A percentile compares a stretch with the other conserved stretches of the same genome.
These are phyloP conservation scores for Rotaria socialis DNA, from an alignment of 2,888 invertebrate species.

Conservation along the genomic window DNA sequence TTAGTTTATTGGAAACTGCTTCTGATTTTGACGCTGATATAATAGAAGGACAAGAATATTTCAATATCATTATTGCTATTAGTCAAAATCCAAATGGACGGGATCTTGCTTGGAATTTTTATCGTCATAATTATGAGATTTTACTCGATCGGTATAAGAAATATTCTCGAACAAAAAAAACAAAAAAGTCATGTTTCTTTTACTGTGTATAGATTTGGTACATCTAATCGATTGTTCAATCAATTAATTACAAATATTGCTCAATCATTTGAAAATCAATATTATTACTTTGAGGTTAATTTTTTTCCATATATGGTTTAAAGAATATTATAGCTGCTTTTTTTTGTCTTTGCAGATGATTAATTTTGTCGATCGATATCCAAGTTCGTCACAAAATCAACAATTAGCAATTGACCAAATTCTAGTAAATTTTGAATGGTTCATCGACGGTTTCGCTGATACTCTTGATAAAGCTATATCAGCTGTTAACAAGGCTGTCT, in stretches of 20 bases:
- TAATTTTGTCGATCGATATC: neutral
- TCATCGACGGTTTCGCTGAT: neutral
- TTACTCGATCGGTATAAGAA: neutral
- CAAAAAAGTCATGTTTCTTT: neutral
- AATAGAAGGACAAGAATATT: constrained; percentile 38
- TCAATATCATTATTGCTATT: constrained; percentile 25
- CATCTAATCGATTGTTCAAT: constrained; percentile 37
- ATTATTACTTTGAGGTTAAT: neutral
- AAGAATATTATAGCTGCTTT: neutral
- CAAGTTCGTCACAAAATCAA: neutral
- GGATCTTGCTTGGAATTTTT: constrained; percentile 43
- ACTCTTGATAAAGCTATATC: neutral
- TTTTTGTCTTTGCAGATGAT: neutral
- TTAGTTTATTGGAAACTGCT: constrained; percentile 32
- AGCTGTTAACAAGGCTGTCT: neutral
- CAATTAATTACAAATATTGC: constrained; percentile 36
- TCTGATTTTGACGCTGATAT: neutral
- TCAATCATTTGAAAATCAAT: constrained; percentile 43
- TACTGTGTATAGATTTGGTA: neutral
- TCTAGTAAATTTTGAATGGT: neutral
- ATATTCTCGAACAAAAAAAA: neutral
- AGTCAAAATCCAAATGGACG: constrained; percentile 44
- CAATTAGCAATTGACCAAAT: constrained; percentile 6
- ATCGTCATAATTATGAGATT: constrained; percentile 38
- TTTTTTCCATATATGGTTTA: neutral